phyloP scores from a whole-genome alignment of 2,888 invertebrate species.

The Troides aeacus region DNA sequence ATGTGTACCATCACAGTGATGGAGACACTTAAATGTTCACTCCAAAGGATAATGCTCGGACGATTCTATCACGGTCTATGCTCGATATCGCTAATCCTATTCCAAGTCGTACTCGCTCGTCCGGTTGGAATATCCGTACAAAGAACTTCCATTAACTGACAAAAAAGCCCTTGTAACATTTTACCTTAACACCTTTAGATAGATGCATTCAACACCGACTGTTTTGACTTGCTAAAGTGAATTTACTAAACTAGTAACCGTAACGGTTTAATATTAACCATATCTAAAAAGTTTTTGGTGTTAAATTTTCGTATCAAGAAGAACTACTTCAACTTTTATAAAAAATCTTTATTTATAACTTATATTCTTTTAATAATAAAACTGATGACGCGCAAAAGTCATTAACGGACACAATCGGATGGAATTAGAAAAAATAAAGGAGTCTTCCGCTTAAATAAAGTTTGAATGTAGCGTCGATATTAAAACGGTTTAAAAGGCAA shows the following conservation, averaged over 20 bases:
- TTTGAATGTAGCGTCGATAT: constrained; percentile 40
- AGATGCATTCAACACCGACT: constrained; percentile 26
- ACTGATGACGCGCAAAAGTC: constrained; percentile 30
- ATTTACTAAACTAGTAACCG: background rate
- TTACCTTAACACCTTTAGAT: constrained; percentile 46
- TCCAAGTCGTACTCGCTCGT: constrained; percentile 62
- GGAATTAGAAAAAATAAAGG: constrained; percentile 33
- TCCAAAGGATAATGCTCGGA: constrained; percentile 54
- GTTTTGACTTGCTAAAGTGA: constrained; percentile 15
- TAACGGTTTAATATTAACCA: background rate
- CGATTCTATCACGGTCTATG: constrained; percentile 64
- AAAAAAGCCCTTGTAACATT: constrained; percentile 62
- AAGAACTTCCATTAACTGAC: constrained; percentile 78
- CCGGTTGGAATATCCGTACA: constrained; percentile 71
- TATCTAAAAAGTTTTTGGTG: background rate
- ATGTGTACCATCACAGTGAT: constrained; percentile 10
- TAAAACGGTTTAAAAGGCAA: constrained; percentile 39
- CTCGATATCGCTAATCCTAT: constrained; percentile 73
- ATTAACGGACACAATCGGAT: constrained; percentile 33
- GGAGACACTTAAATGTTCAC: constrained; percentile 42
- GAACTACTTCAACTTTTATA: background rate
- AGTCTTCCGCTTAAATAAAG: constrained; percentile 36
- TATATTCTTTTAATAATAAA: background rate
- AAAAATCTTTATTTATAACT: background rate
- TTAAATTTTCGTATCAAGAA: background rate